These are phyloP conservation scores for Tretioscincus oriximinensis DNA, from an alignment of 2,113 vertebrate species.

Conservation along the genomic window DNA sequence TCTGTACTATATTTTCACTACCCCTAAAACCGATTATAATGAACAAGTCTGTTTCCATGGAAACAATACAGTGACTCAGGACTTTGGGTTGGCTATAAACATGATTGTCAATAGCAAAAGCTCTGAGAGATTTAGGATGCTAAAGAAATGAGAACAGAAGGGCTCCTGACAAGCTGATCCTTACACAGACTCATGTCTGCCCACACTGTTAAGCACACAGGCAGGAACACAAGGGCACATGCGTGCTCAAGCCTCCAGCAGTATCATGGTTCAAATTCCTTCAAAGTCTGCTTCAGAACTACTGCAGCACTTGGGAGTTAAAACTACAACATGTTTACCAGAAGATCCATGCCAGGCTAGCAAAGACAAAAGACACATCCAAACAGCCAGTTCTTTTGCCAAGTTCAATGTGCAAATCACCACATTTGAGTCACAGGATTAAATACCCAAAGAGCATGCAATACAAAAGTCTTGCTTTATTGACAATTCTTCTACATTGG, in stretches of 20 bases:
- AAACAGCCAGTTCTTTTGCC: background rate
- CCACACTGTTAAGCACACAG: fast-evolving
- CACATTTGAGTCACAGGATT: background rate
- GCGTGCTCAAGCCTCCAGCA: fast-evolving
- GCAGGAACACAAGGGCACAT: background rate
- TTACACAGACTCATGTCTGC: background rate
- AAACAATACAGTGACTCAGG: conserved; percentile 82
- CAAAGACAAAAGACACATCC: fast-evolving
- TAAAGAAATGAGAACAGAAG: conserved; percentile 36
- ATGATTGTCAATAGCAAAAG: conserved; percentile 66
- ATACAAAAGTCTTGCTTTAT: background rate
- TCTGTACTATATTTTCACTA: conserved; percentile 57
- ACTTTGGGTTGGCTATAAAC: conserved; percentile 76
- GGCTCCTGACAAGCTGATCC: background rate
- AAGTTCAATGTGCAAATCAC: background rate
- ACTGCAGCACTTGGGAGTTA: conserved; percentile 40
- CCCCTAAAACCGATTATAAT: conserved; percentile 62
- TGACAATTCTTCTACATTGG: no score
- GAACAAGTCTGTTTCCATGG: conserved; percentile 80
- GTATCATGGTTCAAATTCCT: conserved; percentile 2
- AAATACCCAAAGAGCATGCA: background rate
- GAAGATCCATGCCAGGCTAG: background rate
- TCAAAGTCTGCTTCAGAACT: conserved; percentile 7
- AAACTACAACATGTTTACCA: background rate
- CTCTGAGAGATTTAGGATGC: conserved; percentile 47